Conservation (phyloP, 2,888 invertebrate species). For the Parelbella ahira region DNA sequence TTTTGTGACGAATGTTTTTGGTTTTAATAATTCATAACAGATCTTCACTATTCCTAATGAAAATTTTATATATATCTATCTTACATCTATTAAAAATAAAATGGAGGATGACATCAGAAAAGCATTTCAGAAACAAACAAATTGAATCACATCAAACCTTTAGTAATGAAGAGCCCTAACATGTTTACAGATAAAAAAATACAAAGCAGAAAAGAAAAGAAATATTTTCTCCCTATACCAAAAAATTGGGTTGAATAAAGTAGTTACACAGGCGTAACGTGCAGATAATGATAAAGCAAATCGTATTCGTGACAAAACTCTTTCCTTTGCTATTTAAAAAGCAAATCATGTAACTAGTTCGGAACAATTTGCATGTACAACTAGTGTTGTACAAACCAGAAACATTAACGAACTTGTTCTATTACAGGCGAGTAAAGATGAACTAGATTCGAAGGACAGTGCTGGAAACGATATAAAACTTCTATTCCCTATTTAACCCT, state of each 20-base stretch:
- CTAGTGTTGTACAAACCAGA: constrained; percentile 33
- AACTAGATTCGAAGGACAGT: too few relatives aligned
- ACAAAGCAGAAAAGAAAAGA: neutral
- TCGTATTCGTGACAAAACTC: constrained; percentile 25
- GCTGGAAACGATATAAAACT: too few relatives aligned
- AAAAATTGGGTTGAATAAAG: constrained; percentile 19
- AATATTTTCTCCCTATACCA: constrained; percentile 12
- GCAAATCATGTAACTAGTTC: constrained; percentile 25
- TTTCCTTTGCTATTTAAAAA: constrained; percentile 25
- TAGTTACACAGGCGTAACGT: constrained; percentile 21
- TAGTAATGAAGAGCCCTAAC: neutral
- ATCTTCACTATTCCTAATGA: too few relatives aligned
- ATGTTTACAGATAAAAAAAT: constrained; percentile 3
- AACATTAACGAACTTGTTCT: constrained; percentile 16
- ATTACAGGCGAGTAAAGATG: constrained; percentile 1
- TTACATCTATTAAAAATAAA: too few relatives aligned
- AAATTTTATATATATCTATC: too few relatives aligned
- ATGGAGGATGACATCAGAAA: too few relatives aligned
- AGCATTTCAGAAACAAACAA: too few relatives aligned
- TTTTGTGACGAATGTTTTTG: too few relatives aligned
- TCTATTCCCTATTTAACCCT: too few relatives aligned
- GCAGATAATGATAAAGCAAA: constrained; percentile 23
- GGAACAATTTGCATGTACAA: constrained; percentile 32
- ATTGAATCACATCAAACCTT: too few relatives aligned
- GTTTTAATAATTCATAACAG: too few relatives aligned